Evolutionary conservation across 2,113 vertebrate genomes (phyloP).

Genomic region (Forbesichthys papilliferus): DNA sequence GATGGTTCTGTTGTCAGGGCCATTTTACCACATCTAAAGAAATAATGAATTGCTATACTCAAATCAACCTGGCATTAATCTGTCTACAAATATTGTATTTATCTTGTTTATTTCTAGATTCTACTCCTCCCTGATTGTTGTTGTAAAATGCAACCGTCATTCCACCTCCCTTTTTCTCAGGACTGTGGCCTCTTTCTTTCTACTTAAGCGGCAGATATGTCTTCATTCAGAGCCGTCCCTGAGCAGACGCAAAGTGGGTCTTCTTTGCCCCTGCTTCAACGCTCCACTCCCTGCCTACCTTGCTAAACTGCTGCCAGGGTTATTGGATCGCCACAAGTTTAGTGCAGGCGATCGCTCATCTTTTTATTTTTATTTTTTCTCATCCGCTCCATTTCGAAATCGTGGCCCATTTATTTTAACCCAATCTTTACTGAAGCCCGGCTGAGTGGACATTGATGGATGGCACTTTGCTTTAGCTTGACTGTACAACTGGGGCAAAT

Average conservation of each 20-base stretch:
- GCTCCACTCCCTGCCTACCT: conserved; percentile 32
- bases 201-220: conserved; percentile 55
- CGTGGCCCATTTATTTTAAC: conserved; percentile 76
- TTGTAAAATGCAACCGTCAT: conserved; percentile 5
- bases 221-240: conserved; percentile 53
- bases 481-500: conserved; percentile 57
- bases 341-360: conserved; percentile 46
- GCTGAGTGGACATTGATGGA: conserved; percentile 67
- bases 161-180: conserved; percentile 23
- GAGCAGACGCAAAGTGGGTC: conserved; percentile 61
- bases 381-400: conserved; percentile 53
- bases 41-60: too few relatives aligned
- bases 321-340: conserved; percentile 60
- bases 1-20: too few relatives aligned
- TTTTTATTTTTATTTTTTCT: conserved; percentile 13
- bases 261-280: conserved; percentile 12
- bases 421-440: conserved; percentile 75
- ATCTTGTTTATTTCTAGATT: neutral
- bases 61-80: too few relatives aligned
- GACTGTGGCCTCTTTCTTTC: conserved; percentile 32
- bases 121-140: conserved; percentile 30
- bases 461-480: conserved; percentile 57
- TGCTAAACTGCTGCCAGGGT: conserved; percentile 44
- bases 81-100: too few relatives aligned
- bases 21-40: too few relatives aligned